Conservation (phyloP, 30 jellyfish, hydroid and myxozoan genomes). For the Turritopsis rubra region DNA sequence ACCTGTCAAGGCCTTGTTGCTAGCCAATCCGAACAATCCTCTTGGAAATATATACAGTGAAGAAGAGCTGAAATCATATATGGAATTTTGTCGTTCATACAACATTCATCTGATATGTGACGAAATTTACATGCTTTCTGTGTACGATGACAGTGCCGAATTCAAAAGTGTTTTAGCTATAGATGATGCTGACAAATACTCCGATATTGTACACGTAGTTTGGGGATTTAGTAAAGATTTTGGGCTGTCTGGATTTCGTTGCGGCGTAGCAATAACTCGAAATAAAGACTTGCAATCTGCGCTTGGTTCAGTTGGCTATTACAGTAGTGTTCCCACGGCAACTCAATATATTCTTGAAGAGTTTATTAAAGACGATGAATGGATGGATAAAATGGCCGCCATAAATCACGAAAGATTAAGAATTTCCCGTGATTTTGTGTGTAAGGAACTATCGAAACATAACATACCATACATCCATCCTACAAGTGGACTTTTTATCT, state of each 20-base stretch:
- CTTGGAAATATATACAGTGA: constrained; percentile 54
- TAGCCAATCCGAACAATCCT: constrained; percentile 73
- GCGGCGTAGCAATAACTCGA: constrained; percentile 61
- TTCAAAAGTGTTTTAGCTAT: constrained; percentile 33
- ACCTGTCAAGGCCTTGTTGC: constrained; percentile 36
- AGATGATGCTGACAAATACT: constrained; percentile 21
- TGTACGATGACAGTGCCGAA: constrained; percentile 29
- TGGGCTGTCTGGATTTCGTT: constrained; percentile 68
- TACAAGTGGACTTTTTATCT: constrained; percentile 50
- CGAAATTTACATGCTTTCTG: constrained; percentile 58
- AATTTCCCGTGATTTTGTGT: constrained; percentile 24
- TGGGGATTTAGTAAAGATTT: constrained; percentile 88
- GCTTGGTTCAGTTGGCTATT: constrained; percentile 38
- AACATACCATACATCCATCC: constrained; percentile 30
- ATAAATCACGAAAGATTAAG: constrained; percentile 34
- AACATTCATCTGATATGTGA: constrained; percentile 53
- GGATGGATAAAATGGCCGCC: constrained; percentile 52
- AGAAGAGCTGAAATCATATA: constrained; percentile 20
- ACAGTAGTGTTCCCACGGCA: constrained; percentile 51
- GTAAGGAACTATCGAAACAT: constrained; percentile 20
- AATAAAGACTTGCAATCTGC: constrained; percentile 37
- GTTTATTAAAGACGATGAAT: constrained; percentile 39
- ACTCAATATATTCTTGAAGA: constrained; percentile 42
- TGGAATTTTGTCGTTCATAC: constrained; percentile 38
- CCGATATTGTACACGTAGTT: constrained; percentile 40